Evolutionary conservation across 2,797 vertebrate species (phyloP), one percentile per base, ranked within the genome.

Genomic region (Pogonophryne albipinna): DNA sequence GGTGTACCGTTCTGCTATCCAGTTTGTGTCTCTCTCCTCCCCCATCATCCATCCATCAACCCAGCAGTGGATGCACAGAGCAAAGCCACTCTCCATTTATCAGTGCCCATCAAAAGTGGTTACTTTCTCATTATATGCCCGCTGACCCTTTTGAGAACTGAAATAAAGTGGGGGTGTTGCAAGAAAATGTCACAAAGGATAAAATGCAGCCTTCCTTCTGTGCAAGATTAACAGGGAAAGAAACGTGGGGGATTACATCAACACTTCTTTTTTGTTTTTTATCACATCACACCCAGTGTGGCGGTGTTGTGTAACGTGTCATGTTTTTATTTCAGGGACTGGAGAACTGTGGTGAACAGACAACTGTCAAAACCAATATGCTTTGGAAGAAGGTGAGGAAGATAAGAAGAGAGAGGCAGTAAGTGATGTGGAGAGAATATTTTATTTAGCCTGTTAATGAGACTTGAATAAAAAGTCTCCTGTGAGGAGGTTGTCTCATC

Each of bases 31-130:
- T 46, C 70, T 80, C 65, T 83, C 45, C 79, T 76, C 77, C 69
- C 72, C 74, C 60, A 82, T 78, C 88, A 81, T 80, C 76, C 71
- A 91, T 89, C 89, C 78, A 85, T 93, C 82, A 90, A 68, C 79
- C 44, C 83, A 88, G 86, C 72, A 14, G 86, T 83, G 51, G 76
- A 77, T 71, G 70, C 66, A 65, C 61, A 79, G 50, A 79, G 66
- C 83, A 70, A 23, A 76, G 78, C 77, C 72, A 62, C 77, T 82
- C 70, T 81, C 62, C 71, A 82, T 91, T 91, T 87, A 73, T 83
- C 88, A 75, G 52, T 70, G 75, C 70, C 80, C 77, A 84, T 88
- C 85, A 88, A 64, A 86, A 87, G 76, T 74, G 70, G 82, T 79
- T 86, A 78, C 77, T 69, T 86, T 87, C 63, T 86, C 85, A 87